phyloP scores from a whole-genome alignment of 2,888 invertebrate species.

The Athripsodes cinereus region DNA sequence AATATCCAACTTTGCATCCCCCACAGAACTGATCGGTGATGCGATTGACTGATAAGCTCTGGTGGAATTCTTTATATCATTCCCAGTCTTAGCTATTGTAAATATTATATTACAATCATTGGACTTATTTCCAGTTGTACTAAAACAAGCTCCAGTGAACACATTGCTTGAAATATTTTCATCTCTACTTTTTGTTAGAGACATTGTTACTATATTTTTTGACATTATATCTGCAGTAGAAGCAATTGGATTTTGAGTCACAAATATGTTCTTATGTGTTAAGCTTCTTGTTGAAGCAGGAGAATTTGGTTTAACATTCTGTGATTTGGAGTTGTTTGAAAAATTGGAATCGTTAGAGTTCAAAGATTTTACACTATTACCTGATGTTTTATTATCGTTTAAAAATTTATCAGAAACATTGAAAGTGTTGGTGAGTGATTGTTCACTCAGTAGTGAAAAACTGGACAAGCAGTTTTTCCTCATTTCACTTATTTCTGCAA shows the following conservation, averaged over 20 bases:
- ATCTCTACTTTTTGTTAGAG: not conserved
- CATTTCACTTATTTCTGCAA: conserved; percentile 13
- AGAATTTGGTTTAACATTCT: not conserved
- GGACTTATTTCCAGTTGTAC: conserved; percentile 3
- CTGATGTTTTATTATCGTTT: not conserved
- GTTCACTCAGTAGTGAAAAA: conserved; percentile 12
- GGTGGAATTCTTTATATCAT: conserved; percentile 17
- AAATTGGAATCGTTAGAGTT: not conserved
- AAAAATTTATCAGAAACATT: not conserved
- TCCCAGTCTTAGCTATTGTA: conserved; percentile 23
- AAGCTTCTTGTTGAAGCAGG: not conserved
- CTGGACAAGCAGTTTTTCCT: conserved; percentile 13
- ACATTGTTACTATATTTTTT: not conserved
- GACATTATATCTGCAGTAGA: not conserved
- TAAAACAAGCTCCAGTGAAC: not conserved
- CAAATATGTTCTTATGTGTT: not conserved
- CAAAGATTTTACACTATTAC: not conserved
- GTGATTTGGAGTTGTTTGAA: not conserved
- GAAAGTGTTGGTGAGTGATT: not conserved
- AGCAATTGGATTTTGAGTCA: no score
- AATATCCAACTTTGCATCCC: conserved; percentile 10
- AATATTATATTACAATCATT: conserved; percentile 23
- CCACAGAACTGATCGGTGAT: conserved; percentile 21
- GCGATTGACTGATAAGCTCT: conserved; percentile 25
- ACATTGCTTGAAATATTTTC: not conserved